Percentiles rank a stretch among this genome's conserved stretches.
Evolutionary conservation across 2,113 vertebrate genomes (phyloP).

Genomic region (Gymnarchus niloticus): DNA sequence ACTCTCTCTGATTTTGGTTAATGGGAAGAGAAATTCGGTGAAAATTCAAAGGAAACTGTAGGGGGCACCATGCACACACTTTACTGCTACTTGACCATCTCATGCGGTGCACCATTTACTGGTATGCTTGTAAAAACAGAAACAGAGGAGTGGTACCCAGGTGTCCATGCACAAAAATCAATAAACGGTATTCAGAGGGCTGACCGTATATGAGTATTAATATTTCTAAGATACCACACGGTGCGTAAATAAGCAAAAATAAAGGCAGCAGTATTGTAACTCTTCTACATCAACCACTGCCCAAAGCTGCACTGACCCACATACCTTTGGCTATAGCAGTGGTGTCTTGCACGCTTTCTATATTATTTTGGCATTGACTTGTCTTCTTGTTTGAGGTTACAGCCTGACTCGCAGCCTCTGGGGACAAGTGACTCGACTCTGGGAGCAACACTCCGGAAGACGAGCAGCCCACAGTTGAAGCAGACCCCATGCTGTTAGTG

Average conservation of each 20-base stretch:
- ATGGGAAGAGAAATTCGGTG: background rate
- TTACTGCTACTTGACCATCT: background rate
- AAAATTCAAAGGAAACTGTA: background rate
- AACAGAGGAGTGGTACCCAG: background rate
- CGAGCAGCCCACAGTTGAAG: slow-evolving; percentile 30
- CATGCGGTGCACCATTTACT: background rate
- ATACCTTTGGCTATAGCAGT: slow-evolving; percentile 50
- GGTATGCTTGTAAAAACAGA: background rate
- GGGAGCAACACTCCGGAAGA: slow-evolving; percentile 49
- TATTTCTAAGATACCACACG: slow-evolving; percentile 36
- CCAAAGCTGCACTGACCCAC: slow-evolving; percentile 38
- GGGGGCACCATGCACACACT: background rate
- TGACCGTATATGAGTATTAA: slow-evolving; percentile 24
- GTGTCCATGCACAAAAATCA: slow-evolving; percentile 40
- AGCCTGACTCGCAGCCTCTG: slow-evolving; percentile 42
- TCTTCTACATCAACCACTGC: background rate
- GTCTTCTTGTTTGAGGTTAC: slow-evolving; percentile 52
- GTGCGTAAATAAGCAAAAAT: slow-evolving; percentile 36
- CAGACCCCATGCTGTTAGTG: slow-evolving; percentile 31
- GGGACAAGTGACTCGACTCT: slow-evolving; percentile 39
- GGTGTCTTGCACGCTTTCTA: slow-evolving; percentile 27
- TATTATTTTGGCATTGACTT: slow-evolving; percentile 37
- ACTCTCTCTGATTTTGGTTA: background rate
- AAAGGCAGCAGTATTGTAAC: slow-evolving; percentile 34
- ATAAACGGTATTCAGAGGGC: slow-evolving; percentile 40